These are phyloP conservation scores for Drosophila murphyi DNA, from an alignment of 1,140 invertebrate species.

Conservation along the genomic window DNA sequence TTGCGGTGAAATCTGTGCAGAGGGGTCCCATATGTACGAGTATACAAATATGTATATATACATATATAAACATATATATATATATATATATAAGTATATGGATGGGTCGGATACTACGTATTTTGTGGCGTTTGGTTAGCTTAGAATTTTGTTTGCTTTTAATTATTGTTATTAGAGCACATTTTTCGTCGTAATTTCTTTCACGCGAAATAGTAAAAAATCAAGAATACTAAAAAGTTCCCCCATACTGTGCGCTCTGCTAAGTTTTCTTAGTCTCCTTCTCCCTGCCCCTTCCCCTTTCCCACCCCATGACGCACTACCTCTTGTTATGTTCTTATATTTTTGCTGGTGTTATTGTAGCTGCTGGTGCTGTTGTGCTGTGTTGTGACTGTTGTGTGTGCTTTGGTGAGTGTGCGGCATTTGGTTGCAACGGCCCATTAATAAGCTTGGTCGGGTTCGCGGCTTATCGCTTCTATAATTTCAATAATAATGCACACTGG, in stretches of 20 bases:
- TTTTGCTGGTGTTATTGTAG: conserved; percentile 15
- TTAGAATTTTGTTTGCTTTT: conserved; percentile 72
- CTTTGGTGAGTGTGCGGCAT: conserved; percentile 69
- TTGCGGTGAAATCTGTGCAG: conserved; percentile 53
- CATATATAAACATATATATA: not conserved
- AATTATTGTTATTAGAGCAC: conserved; percentile 81
- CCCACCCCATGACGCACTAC: no score
- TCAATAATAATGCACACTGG: conserved; percentile 10
- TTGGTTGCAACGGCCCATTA: conserved; percentile 69
- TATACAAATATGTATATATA: conserved; percentile 9
- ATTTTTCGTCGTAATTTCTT: conserved; percentile 80
- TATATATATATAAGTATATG: conserved; percentile 6
- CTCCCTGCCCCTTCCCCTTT: no score
- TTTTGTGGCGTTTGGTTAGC: conserved; percentile 47
- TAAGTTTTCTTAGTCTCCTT: no score
- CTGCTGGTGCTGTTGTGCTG: conserved; percentile 44
- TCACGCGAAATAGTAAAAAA: conserved; percentile 80
- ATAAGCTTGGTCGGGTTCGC: conserved; percentile 58
- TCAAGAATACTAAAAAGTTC: conserved; percentile 65
- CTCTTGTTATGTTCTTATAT: not conserved
- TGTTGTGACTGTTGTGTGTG: conserved; percentile 37
- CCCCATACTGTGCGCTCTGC: conserved; percentile 8
- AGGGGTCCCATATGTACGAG: conserved; percentile 14
- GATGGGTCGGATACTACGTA: conserved; percentile 39
- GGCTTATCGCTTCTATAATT: conserved; percentile 59